phyloP scores from a whole-genome alignment of 2,113 vertebrate genomes.

The Nesogale talazaci region DNA sequence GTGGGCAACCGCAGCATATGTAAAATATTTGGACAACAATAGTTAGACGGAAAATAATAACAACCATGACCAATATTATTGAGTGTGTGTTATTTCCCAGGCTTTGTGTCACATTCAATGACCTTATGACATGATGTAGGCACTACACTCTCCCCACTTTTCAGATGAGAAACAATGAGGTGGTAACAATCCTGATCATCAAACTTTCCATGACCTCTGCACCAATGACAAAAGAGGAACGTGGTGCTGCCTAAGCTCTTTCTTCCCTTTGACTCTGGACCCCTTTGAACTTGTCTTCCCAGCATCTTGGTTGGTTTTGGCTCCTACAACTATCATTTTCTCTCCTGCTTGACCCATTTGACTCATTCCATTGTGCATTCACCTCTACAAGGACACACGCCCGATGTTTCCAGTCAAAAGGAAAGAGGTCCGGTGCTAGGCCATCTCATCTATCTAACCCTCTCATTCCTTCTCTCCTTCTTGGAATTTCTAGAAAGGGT shows the following conservation, averaged over 20 bases:
- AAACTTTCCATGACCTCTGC: not conserved
- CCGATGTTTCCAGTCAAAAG: not conserved
- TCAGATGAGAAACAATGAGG: not conserved
- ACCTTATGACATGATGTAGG: not conserved
- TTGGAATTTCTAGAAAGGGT: no score
- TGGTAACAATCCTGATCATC: no score
- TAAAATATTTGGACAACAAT: no score
- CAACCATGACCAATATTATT: not conserved
- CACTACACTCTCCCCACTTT: not conserved
- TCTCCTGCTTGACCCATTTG: not conserved
- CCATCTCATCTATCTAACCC: not conserved
- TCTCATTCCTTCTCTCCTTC: not conserved
- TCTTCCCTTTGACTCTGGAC: not conserved
- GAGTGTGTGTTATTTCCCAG: not conserved
- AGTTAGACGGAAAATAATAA: not conserved
- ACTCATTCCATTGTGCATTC: not conserved
- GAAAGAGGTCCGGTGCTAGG: not conserved
- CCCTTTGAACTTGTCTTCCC: not conserved
- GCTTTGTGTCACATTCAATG: not conserved
- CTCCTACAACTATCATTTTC: not conserved
- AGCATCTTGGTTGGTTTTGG: not conserved
- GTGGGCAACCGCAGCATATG: no score
- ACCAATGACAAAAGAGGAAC: not conserved
- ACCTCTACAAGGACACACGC: not conserved
- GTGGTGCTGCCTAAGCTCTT: not conserved